These are phyloP conservation scores for Cephalopterus ornatus DNA, from an alignment of 2,113 vertebrate genomes.

Conservation along the genomic window DNA sequence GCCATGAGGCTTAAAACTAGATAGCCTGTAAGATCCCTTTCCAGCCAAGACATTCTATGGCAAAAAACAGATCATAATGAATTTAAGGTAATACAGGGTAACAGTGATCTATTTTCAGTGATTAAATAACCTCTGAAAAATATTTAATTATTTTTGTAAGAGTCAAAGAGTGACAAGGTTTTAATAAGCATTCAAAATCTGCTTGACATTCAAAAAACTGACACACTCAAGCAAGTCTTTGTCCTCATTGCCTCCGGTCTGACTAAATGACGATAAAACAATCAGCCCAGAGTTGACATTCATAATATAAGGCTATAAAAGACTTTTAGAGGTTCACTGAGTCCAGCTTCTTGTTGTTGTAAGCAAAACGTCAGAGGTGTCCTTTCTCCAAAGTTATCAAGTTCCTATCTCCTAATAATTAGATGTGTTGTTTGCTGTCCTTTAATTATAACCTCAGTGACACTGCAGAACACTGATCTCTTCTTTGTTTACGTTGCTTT, in stretches of 20 bases:
- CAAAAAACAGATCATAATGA: background rate
- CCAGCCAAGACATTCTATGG: background rate
- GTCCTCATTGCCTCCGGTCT: background rate
- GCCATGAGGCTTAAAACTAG: background rate
- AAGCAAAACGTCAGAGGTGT: constrained; percentile 38
- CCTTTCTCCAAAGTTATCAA: constrained; percentile 43
- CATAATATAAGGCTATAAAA: background rate
- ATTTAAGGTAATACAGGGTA: background rate
- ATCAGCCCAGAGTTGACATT: background rate
- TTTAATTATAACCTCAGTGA: constrained; percentile 37
- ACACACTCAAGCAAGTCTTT: background rate
- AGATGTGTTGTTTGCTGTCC: background rate
- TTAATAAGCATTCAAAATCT: background rate
- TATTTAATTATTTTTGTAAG: background rate
- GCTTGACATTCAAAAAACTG: background rate
- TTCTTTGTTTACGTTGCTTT: constrained; percentile 30
- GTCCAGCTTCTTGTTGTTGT: background rate
- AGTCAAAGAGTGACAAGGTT: background rate
- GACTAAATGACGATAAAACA: background rate
- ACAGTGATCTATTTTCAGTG: background rate
- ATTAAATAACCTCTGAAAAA: background rate
- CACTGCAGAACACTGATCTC: background rate
- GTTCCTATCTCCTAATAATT: constrained; percentile 57
- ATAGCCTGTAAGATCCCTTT: background rate
- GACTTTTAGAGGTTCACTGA: background rate